Conservation (phyloP, 2,888 invertebrate genomes). For the Oscheius onirici region DNA sequence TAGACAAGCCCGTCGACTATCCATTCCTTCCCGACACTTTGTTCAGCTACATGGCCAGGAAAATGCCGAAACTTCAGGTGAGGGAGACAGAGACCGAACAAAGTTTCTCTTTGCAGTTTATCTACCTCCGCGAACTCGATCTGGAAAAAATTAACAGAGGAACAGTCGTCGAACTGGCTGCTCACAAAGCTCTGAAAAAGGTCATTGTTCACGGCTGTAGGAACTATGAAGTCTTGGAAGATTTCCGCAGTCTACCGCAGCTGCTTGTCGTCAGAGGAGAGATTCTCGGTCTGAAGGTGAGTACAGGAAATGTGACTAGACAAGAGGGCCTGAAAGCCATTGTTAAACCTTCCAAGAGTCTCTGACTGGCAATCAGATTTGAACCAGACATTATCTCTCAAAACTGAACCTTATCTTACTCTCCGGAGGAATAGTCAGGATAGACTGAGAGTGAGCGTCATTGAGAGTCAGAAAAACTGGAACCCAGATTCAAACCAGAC, state of each 20-base stretch:
- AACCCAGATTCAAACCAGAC: too few relatives aligned
- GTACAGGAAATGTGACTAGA: too few relatives aligned
- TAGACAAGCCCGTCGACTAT: conserved; percentile 71
- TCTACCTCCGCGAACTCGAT: conserved; percentile 71
- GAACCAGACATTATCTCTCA: too few relatives aligned
- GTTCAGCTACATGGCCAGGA: conserved; percentile 68
- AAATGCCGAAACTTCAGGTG: conserved; percentile 67
- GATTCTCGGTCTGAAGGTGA: conserved; percentile 68
- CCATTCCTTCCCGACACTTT: conserved; percentile 70
- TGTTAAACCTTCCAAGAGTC: neutral
- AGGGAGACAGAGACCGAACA: neutral
- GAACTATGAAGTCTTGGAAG: conserved; percentile 70
- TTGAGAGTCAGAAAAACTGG: too few relatives aligned
- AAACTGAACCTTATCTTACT: neutral
- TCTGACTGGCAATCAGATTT: too few relatives aligned
- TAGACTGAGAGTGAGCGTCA: too few relatives aligned
- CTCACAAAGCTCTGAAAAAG: conserved; percentile 68
- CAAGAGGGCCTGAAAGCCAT: too few relatives aligned
- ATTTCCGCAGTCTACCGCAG: conserved; percentile 69
- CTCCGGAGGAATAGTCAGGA: neutral
- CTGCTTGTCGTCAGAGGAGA: conserved; percentile 71
- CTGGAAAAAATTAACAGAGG: conserved; percentile 70
- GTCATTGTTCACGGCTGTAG: conserved; percentile 67
- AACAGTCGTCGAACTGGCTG: conserved; percentile 68
- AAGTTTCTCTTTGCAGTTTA: conserved; percentile 60